phyloP scores from a whole-genome alignment of 2,797 vertebrate genomes.

The Botia almorhae region DNA sequence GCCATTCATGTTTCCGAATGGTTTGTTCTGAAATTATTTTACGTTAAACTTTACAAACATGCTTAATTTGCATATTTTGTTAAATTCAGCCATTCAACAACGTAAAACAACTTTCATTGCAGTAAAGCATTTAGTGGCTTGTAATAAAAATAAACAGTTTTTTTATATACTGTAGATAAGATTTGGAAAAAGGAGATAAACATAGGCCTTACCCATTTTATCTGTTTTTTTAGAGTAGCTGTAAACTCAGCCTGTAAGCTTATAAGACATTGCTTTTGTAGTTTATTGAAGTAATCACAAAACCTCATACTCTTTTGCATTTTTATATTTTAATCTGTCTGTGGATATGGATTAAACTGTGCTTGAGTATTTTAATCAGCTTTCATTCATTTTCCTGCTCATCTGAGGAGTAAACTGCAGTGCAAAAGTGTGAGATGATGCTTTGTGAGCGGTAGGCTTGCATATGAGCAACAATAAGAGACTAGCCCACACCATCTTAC shows the following conservation, averaged over 20 bases:
- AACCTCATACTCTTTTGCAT: constrained; percentile 32
- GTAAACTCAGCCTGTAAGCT: background rate
- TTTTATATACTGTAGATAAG: constrained; percentile 6
- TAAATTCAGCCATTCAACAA: too few species aligned
- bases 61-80: too few species aligned
- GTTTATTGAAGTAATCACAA: constrained; percentile 27
- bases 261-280: background rate
- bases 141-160: background rate
- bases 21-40: background rate
- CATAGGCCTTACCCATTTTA: background rate
- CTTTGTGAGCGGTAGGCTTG: constrained; percentile 25
- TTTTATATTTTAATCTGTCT: constrained; percentile 29
- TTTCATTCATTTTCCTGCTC: constrained; percentile 42
- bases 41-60: background rate
- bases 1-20: background rate
- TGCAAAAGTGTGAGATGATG: constrained; percentile 48
- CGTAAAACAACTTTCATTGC: background rate
- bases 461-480: constrained; percentile 42
- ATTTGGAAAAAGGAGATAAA: background rate
- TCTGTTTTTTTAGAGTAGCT: background rate
- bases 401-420: constrained; percentile 42
- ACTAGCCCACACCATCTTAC: constrained; percentile 39
- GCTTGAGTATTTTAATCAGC: constrained; percentile 38
- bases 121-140: background rate
- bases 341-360: constrained; percentile 14